Conservation (phyloP, 2,888 invertebrate species). For the Cinara cedri region DNA sequence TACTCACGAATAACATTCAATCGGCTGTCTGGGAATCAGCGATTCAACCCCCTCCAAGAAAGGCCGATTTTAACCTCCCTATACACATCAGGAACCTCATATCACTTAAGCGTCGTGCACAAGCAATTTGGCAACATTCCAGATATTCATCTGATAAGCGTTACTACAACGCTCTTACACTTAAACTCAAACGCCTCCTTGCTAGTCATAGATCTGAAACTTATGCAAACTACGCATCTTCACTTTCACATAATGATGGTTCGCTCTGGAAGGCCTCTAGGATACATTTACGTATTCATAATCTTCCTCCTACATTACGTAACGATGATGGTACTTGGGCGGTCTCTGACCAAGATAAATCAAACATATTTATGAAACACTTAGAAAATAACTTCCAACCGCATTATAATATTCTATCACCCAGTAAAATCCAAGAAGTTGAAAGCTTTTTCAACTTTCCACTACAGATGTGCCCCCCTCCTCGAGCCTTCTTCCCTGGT, state of each 20-base stretch:
- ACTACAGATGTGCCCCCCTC: background rate
- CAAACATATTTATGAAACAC: background rate
- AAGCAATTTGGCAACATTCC: too few species aligned
- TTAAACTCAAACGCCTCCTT: too few species aligned
- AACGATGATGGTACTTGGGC: slow-evolving; percentile 16
- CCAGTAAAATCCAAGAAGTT: slow-evolving; percentile 17
- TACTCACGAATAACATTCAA: background rate
- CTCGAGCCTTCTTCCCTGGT: background rate
- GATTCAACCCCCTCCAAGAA: too few species aligned
- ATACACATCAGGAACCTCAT: slow-evolving; percentile 17
- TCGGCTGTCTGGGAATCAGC: background rate
- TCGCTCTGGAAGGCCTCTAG: too few species aligned
- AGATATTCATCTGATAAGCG: too few species aligned
- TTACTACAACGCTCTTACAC: too few species aligned
- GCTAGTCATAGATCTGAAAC: too few species aligned
- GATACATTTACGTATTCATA: background rate
- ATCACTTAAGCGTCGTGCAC: background rate
- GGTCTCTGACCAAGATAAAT: slow-evolving; percentile 12
- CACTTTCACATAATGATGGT: too few species aligned
- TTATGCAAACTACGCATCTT: too few species aligned
- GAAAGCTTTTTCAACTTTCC: slow-evolving; percentile 4
- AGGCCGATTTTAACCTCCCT: background rate
- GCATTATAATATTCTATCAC: slow-evolving; percentile 1
- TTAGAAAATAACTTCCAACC: background rate
- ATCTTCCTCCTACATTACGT: slow-evolving; percentile 1